Percentiles rank a stretch among this genome's conserved stretches.
phyloP scores from a whole-genome alignment of 2,113 vertebrate species.

The Urocynchramus pylzowi region DNA sequence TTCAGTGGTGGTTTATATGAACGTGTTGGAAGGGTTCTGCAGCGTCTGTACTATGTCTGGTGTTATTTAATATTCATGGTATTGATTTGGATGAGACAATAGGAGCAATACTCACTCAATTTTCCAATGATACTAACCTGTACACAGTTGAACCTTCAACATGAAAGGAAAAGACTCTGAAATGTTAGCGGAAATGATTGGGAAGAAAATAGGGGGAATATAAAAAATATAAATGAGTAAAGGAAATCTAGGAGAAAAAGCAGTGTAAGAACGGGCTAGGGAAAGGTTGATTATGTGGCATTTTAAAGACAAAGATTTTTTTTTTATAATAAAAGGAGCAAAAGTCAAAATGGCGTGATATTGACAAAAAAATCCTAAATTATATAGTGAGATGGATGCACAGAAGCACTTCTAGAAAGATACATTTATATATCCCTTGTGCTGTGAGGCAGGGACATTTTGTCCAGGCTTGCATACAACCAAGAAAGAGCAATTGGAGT shows the following conservation, averaged over 20 bases:
- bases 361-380: fast-evolving
- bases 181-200: not conserved
- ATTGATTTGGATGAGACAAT: slow-evolving; percentile 37
- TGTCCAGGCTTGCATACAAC: not conserved
- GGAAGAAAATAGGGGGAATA: not conserved
- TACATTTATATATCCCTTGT: not conserved
- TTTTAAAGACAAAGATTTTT: not conserved
- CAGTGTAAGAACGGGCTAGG: not conserved
- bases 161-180: not conserved
- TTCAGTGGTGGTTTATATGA: not conserved
- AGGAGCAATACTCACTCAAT: not conserved
- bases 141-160: not conserved
- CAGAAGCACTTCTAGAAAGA: not conserved
- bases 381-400: not conserved
- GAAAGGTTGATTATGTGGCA: not conserved
- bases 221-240: not conserved
- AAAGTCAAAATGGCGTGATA: not conserved
- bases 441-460: not conserved
- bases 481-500: not conserved
- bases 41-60: not conserved
- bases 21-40: not conserved
- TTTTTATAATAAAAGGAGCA: not conserved
- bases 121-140: not conserved
- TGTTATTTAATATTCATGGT: slow-evolving; percentile 20
- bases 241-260: not conserved